phyloP scores from a whole-genome alignment of 1,140 invertebrate genomes.

The Thereuonema tuberculata region DNA sequence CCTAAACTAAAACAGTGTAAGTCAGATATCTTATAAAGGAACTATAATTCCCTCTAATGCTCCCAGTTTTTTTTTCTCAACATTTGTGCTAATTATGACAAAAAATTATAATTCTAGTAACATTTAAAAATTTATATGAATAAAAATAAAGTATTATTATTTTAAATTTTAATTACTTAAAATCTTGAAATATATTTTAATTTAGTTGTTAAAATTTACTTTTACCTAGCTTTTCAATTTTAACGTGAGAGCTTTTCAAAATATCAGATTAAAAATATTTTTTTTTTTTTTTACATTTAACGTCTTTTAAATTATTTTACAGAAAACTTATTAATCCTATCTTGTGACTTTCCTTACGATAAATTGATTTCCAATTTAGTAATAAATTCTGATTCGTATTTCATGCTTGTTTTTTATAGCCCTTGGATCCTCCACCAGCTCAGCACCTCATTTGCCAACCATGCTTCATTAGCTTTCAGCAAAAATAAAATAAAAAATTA shows the following conservation, averaged over 20 bases:
- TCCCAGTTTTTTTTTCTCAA: no score
- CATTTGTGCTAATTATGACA: no score
- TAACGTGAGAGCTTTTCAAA: not conserved
- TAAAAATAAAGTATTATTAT: no score
- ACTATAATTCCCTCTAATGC: no score
- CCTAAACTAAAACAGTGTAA: no score
- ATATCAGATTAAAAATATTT: not conserved
- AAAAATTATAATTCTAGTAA: no score
- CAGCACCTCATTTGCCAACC: not conserved
- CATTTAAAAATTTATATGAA: no score
- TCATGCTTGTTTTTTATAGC: not conserved
- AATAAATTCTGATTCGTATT: not conserved
- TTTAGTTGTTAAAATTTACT: not conserved
- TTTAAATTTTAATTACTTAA: no score
- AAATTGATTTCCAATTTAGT: not conserved
- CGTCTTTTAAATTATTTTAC: not conserved
- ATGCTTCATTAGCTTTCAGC: not conserved
- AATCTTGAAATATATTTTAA: no score
- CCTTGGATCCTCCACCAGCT: not conserved
- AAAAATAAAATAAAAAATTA: not conserved
- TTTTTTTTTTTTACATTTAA: not conserved
- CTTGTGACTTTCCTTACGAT: not conserved
- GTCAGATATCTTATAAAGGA: no score
- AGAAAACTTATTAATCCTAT: not conserved
- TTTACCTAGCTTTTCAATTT: not conserved